A percentile compares a stretch with the other conserved stretches of the same genome.
Evolutionary conservation across 2,888 invertebrate genomes (phyloP).

Genomic region (Leptinotarsa juncta): DNA sequence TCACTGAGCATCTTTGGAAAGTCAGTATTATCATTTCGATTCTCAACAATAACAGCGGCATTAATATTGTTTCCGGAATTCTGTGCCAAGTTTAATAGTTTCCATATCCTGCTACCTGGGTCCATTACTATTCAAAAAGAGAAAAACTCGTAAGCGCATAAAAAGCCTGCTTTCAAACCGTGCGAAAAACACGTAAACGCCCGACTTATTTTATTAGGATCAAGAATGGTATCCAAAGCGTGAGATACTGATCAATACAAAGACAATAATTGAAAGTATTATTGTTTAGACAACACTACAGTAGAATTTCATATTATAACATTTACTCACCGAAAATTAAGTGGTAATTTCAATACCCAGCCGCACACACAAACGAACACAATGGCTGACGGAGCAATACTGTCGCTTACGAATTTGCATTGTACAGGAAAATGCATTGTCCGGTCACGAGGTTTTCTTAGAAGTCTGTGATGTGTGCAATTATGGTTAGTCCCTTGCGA

Average conservation of each 20-base stretch:
- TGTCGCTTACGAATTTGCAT: background rate
- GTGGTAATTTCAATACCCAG: background rate
- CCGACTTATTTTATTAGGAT: background rate
- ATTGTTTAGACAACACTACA: background rate
- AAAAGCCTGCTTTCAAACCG: background rate
- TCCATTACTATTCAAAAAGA: background rate
- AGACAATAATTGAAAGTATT: background rate
- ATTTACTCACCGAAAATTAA: background rate
- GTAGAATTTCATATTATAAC: background rate
- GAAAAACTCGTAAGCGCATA: background rate
- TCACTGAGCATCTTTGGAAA: background rate
- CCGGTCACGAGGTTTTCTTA: background rate
- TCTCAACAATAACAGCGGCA: background rate
- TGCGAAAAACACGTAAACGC: background rate
- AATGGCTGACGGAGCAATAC: background rate
- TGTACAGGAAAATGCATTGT: background rate
- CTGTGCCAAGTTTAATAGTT: slow-evolving; percentile 28
- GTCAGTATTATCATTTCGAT: background rate
- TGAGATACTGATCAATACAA: background rate
- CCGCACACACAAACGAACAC: background rate
- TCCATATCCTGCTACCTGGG: background rate
- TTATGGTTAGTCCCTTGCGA: no score
- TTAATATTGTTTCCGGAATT: background rate
- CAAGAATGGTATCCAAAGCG: background rate
- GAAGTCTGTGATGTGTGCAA: background rate